phyloP scores from a whole-genome alignment of 2,113 vertebrate genomes.

The Naja naja region DNA sequence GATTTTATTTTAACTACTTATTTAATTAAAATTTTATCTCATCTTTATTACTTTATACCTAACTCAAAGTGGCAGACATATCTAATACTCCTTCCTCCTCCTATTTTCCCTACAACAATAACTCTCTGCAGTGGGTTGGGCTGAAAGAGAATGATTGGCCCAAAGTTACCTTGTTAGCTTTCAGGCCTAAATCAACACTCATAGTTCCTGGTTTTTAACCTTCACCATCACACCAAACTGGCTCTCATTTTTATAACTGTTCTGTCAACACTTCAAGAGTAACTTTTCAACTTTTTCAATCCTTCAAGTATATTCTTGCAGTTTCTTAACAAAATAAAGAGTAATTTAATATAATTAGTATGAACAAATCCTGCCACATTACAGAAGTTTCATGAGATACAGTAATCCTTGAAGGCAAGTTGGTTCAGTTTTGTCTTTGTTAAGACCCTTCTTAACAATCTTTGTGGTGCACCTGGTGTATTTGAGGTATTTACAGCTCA shows the following conservation, averaged over 20 bases:
- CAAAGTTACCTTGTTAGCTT: neutral
- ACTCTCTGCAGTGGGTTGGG: neutral
- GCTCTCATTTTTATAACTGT: neutral
- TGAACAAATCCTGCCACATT: neutral
- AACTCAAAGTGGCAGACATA: neutral
- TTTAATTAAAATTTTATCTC: neutral
- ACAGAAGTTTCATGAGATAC: neutral
- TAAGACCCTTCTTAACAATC: neutral
- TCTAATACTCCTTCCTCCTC: neutral
- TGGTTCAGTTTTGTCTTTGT: neutral
- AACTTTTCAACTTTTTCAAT: neutral
- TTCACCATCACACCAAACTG: neutral
- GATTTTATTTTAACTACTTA: neutral
- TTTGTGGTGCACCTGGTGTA: neutral
- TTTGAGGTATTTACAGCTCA: neutral
- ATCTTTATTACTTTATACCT: neutral
- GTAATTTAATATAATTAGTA: neutral
- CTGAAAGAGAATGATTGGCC: neutral
- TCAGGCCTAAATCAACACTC: neutral
- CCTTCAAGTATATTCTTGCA: neutral
- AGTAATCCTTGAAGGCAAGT: neutral
- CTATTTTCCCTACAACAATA: neutral
- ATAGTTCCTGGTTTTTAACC: neutral
- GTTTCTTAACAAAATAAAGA: neutral
- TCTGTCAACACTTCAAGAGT: neutral